Evolutionary conservation across 2,797 vertebrate genomes (phyloP).

Genomic region (Myotis vivesi): DNA sequence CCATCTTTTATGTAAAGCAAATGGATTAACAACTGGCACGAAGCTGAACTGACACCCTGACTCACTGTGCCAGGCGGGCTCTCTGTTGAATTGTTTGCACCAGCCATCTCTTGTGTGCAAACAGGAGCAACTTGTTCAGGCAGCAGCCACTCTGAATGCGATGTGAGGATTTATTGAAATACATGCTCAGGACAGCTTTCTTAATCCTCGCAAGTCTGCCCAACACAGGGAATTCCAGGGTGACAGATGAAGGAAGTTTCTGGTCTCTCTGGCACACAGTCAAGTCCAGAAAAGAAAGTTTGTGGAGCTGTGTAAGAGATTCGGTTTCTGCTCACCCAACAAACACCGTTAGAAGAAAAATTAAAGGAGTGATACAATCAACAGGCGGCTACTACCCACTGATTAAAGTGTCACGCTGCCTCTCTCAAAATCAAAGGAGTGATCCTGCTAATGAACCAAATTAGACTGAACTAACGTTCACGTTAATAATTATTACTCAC

Average conservation of each 20-base stretch:
- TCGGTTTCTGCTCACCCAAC: conserved; percentile 66
- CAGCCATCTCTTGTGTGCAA: conserved; percentile 80
- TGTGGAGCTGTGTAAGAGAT: conserved; percentile 48
- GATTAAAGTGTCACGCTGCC: conserved; percentile 68
- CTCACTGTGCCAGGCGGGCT: conserved; percentile 73
- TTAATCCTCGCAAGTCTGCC: conserved; percentile 79
- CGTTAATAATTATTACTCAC: conserved; percentile 74
- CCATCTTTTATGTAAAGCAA: conserved; percentile 76
- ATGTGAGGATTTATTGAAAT: conserved; percentile 80
- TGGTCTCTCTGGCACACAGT: conserved; percentile 58
- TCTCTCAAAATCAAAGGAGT: conserved; percentile 69
- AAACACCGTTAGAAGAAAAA: conserved; percentile 59
- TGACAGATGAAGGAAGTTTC: conserved; percentile 69
- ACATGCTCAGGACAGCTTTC: conserved; percentile 75
- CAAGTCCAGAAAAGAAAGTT: conserved; percentile 64
- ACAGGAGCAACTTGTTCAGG: conserved; percentile 82
- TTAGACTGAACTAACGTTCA: conserved; percentile 68
- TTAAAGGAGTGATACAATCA: conserved; percentile 22
- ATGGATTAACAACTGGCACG: conserved; percentile 74
- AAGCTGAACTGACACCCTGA: conserved; percentile 68
- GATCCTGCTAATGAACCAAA: conserved; percentile 75
- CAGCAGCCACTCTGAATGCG: conserved; percentile 75
- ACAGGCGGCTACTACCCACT: neutral
- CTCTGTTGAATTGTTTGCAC: conserved; percentile 79
- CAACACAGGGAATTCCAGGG: conserved; percentile 72